A percentile compares a stretch with the other conserved stretches of the same genome.
Conservation (phyloP, 2,797 vertebrate species). For the Otolemur crassicaudatus region DNA sequence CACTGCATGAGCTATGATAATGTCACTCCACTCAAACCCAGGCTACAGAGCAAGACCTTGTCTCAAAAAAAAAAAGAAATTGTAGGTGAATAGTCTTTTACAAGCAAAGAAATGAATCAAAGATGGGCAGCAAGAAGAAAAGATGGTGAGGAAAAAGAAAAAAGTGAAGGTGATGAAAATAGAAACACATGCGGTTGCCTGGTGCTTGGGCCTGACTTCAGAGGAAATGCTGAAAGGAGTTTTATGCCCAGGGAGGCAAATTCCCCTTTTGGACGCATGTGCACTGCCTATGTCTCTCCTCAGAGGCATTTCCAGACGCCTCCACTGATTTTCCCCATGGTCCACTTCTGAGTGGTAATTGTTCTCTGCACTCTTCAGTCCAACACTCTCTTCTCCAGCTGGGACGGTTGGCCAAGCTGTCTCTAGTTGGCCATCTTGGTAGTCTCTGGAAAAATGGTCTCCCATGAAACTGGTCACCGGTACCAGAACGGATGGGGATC, state of each 20-base stretch:
- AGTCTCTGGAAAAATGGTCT: too few relatives aligned
- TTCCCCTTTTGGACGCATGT: neutral
- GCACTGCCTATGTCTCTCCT: too few relatives aligned
- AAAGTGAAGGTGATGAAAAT: neutral
- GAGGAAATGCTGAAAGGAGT: neutral
- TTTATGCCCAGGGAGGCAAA: neutral
- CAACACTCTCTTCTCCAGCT: too few relatives aligned
- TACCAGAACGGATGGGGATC: too few relatives aligned
- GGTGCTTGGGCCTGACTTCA: neutral
- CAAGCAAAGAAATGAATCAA: neutral
- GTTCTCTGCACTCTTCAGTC: too few relatives aligned
- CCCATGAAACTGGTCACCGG: too few relatives aligned
- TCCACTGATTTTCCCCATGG: too few relatives aligned
- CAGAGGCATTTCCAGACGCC: too few relatives aligned
- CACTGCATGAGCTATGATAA: neutral
- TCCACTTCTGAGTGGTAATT: too few relatives aligned
- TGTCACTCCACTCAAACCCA: neutral
- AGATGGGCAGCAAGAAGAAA: neutral
- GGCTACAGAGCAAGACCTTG: neutral
- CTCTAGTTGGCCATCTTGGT: too few relatives aligned
- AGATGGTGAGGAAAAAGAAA: neutral
- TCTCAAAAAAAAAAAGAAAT: neutral
- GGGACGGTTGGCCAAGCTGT: too few relatives aligned
- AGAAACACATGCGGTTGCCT: fast-evolving
- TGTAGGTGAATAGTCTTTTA: neutral